phyloP scores from a whole-genome alignment of 2,113 vertebrate genomes.

The Vidua macroura region DNA sequence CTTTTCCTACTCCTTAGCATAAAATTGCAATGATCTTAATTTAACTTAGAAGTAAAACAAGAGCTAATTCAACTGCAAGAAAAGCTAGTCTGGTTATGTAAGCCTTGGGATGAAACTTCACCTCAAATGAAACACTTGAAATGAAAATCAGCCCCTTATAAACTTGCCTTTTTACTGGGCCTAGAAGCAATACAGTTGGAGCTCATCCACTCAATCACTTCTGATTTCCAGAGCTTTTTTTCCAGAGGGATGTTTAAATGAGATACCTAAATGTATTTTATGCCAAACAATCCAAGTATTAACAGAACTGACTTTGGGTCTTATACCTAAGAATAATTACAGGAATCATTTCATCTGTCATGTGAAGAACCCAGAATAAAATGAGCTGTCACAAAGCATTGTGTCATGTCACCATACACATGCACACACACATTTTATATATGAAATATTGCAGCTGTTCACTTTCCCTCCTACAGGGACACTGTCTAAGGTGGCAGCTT shows the following conservation, averaged over 20 bases:
- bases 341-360: conserved; percentile 55
- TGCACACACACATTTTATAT: background rate
- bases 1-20: background rate
- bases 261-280: conserved; percentile 42
- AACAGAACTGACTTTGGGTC: conserved; percentile 15
- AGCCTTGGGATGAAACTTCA: background rate
- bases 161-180: background rate
- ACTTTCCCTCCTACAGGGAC: background rate
- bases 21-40: background rate
- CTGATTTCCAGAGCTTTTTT: conserved; percentile 20
- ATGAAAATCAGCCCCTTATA: background rate
- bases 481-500: background rate
- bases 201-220: conserved; percentile 18
- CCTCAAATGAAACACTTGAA: background rate
- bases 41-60: background rate
- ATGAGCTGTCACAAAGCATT: conserved; percentile 36
- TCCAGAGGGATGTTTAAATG: conserved; percentile 20
- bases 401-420: background rate
- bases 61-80: background rate
- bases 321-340: conserved; percentile 52
- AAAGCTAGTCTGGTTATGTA: background rate
- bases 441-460: background rate
- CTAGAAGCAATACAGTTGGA: conserved; percentile 11
- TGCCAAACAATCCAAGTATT: background rate
- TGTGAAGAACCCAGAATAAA: conserved; percentile 47